Base-by-base conservation (phyloP, 1,140 invertebrate species). In the Chironomus striatipennis region DNA sequence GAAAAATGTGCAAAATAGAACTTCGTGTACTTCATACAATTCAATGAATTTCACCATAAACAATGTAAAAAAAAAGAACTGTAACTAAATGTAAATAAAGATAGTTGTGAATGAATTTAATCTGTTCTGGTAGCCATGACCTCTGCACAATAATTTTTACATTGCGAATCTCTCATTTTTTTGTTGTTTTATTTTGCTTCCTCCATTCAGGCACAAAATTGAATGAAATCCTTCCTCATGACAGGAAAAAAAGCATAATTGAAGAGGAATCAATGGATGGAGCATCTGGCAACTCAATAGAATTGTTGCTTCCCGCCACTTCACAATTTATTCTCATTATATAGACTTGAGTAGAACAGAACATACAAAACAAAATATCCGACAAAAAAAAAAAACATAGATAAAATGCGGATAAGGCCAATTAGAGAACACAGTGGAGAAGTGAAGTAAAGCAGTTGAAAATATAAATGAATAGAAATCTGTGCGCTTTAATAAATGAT, bases 371-470 rank as follows among this genome's bases (percentile, higher is more conserved):
- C 5, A n/a, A 57, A 57, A 57, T n/a, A 57, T 57, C 47, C 47
- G 47, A 57, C 47, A 57, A 57, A 2, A 47, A 47, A 8, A 47
- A 47, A 47, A 57, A 57, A 57, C 47, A 57, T 57, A 57, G 12
- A 57, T 57, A 57, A 57, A 57, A 57, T 57, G 47, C 47, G 47
- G 47, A 57, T 57, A 57, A 57, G 47, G 47, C 47, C 47, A 57
- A 57, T 57, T 57, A 57, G 47, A 15, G 12, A 57, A 57, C 9
- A 10, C 12, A 57, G 12, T 57, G 47, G 47, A 57, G 47, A 57
- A n/a, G 8, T 57, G 15, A 57, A 57, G 5, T 10, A 15, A 34
- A 34, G 24, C 24, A 34, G 24, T 34, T 34, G 24, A 34, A 34
- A 34, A 34, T 34, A 34, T 34, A 34, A 34, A 34, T 34, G 5